These are phyloP conservation scores for Erythrolamprus reginae DNA, from an alignment of 2,113 vertebrate species.

Conservation along the genomic window DNA sequence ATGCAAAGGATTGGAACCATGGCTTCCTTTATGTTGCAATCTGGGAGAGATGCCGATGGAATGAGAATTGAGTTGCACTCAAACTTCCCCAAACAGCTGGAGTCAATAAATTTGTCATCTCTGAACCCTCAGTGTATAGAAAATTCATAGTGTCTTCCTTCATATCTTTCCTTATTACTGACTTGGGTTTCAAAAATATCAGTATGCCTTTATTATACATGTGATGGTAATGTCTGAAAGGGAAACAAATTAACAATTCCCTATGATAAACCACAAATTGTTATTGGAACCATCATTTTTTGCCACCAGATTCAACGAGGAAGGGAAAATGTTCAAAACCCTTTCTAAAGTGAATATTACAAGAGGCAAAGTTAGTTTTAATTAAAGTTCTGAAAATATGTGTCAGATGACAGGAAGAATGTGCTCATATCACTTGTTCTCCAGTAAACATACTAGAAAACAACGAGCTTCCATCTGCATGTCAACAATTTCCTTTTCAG, in stretches of 20 bases:
- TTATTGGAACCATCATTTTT: neutral
- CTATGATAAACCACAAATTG: conserved; percentile 34
- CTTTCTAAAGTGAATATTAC: neutral
- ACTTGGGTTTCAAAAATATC: neutral
- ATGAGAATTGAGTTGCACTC: neutral
- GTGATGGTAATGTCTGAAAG: neutral
- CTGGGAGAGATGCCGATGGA: neutral
- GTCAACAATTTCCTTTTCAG: conserved; percentile 13
- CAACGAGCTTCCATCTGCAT: conserved; percentile 52
- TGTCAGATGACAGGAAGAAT: neutral
- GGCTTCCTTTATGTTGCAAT: neutral
- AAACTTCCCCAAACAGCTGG: neutral
- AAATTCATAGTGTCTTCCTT: neutral
- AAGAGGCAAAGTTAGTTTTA: neutral
- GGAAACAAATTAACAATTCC: conserved; percentile 12
- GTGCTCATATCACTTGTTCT: neutral
- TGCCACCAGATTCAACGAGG: neutral
- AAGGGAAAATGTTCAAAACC: neutral
- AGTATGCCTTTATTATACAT: neutral
- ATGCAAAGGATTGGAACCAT: neutral
- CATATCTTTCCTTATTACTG: neutral
- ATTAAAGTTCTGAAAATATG: neutral
- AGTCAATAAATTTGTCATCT: neutral
- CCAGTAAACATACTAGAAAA: conserved; percentile 31
- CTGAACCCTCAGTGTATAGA: neutral